phyloP scores from a whole-genome alignment of 2,113 vertebrate species.

The Onychorhynchus coronatus region DNA sequence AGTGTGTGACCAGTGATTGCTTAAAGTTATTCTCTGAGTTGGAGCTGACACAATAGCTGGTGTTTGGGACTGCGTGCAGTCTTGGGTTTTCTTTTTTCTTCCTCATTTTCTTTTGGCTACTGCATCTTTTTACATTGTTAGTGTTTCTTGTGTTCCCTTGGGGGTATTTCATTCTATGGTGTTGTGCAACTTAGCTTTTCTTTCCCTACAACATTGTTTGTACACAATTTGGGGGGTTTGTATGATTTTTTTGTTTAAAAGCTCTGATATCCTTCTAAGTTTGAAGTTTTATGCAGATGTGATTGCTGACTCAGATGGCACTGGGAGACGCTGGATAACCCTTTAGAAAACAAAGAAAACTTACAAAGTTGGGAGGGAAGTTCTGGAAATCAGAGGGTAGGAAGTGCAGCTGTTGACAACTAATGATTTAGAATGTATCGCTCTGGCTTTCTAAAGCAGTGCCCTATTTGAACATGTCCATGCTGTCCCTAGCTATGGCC shows the following conservation, averaged over 20 bases:
- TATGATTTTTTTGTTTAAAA: background rate
- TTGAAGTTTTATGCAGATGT: background rate
- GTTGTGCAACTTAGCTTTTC: background rate
- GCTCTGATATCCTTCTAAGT: background rate
- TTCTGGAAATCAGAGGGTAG: background rate
- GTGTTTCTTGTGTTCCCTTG: background rate
- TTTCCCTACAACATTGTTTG: background rate
- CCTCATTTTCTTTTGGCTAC: background rate
- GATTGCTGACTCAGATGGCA: background rate
- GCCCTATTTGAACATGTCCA: background rate
- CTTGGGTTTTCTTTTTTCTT: background rate
- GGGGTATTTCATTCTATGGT: background rate
- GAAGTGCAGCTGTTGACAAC: background rate
- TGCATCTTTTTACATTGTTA: background rate
- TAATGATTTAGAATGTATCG: background rate
- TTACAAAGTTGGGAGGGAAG: background rate
- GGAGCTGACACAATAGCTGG: background rate
- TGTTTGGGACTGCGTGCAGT: background rate
- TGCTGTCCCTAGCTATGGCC: background rate
- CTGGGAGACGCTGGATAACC: background rate
- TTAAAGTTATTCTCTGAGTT: background rate
- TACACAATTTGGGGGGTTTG: accelerated
- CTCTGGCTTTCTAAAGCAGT: background rate
- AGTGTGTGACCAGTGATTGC: background rate
- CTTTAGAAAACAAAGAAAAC: background rate